Base-by-base conservation (phyloP, 2,113 vertebrate genomes). In the Salvelinus namaycush region DNA sequence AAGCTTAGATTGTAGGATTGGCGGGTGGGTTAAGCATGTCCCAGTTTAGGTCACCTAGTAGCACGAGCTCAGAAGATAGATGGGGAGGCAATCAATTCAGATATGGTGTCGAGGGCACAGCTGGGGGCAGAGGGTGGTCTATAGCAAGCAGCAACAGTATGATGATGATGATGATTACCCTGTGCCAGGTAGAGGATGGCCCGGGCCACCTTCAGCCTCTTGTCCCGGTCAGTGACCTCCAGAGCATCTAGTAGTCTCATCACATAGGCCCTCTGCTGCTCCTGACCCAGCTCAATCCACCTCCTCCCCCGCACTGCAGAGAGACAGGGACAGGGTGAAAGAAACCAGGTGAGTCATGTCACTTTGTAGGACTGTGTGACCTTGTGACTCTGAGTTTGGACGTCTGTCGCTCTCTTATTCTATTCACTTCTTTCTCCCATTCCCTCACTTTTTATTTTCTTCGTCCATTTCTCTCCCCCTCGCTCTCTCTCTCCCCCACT, bases 131-230 rank as follows among this genome's bases (percentile, higher is more conserved):
- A 31, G 29, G 29, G 29, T 31, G 29, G 29, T 31, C 29, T 31
- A 31, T 31, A 31, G 29, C 29, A 31, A 31, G 29, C 29, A 5
- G 29, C 29, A 31, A 31, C 29, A 31, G 29, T 31, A 34, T 34
- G 31, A 34, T 34, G 34, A 34, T 7, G 31, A 34, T n/a, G 54
- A 79, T 44, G 75, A 20, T 13, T 83, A 99, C 98, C 98, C 91
- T 99, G 97, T 5, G 97, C 96, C 89, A 99, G 88, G 82, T 99
- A 99, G 48, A 99, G 96, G 83, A 99, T 94, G 79, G 96, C 96
- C 59, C 96, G 88, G 12, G 98, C 94, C 5, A 96, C 96, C 76
- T 91, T 92, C 57, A 99, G 94, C 78, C 97, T 91, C 91, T 88
- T 95, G 76, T 99, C 96, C 68, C 96, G 90, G 90, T 93, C 94